These are phyloP conservation scores for Lepidochrysops patricia DNA, from an alignment of 2,888 invertebrate genomes.

Conservation along the genomic window DNA sequence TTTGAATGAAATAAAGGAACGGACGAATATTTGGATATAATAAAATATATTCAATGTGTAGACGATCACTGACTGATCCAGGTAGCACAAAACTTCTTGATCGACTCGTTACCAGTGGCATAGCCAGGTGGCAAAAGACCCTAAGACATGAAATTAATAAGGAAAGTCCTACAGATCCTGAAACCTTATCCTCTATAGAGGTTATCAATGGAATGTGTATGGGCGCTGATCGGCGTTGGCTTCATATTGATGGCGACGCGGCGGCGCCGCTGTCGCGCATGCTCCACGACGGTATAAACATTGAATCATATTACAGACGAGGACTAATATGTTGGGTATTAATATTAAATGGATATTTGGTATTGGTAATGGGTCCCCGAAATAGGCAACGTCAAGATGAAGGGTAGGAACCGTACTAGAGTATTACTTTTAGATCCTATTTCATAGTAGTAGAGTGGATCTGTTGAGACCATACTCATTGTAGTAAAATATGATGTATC, in stretches of 20 bases:
- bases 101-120: not conserved
- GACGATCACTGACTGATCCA: no score
- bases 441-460: no score
- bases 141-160: no score
- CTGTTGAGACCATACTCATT: no score
- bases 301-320: not conserved
- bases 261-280: not conserved
- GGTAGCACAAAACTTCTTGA: no score
- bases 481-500: no score
- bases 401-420: no score
- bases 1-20: no score
- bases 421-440: no score
- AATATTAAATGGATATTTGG: not conserved
- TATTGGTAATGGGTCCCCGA: not conserved
- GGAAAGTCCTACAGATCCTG: not conserved
- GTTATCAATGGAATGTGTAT: not conserved
- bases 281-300: not conserved
- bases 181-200: not conserved
- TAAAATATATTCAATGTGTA: no score
- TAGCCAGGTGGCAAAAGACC: no score
- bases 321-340: not conserved
- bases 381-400: not conserved
- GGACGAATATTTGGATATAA: no score
- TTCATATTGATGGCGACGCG: not conserved
- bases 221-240: not conserved